A percentile compares a stretch with the other conserved stretches of the same genome.
Evolutionary conservation across 2,797 vertebrate species (phyloP).

Genomic region (Amphiprion clarkii): DNA sequence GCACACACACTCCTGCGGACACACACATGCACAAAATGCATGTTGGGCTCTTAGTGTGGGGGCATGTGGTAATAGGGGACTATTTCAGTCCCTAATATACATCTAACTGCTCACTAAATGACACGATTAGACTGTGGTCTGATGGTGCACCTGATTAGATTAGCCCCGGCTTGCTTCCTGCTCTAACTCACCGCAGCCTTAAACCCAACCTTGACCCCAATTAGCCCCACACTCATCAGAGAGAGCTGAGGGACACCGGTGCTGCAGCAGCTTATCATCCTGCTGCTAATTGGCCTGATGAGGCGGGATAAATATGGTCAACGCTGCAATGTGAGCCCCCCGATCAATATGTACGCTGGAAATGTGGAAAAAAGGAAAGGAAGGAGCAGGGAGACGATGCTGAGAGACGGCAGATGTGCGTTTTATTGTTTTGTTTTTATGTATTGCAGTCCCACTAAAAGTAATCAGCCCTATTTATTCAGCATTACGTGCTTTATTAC

Average conservation of each 20-base stretch:
- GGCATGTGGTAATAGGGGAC: constrained; percentile 63
- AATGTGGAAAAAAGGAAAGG: background rate
- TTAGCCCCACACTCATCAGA: constrained; percentile 81
- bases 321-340: constrained; percentile 33
- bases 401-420: background rate
- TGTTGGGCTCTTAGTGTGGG: constrained; percentile 41
- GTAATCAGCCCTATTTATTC: constrained; percentile 3
- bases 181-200: constrained; percentile 75
- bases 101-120: constrained; percentile 83
- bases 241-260: constrained; percentile 67
- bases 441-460: background rate
- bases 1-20: constrained; percentile 18
- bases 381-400: background rate
- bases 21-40: constrained; percentile 27
- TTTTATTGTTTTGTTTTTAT: constrained; percentile 14
- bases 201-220: constrained; percentile 88
- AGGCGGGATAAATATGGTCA: constrained; percentile 78
- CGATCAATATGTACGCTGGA: constrained; percentile 46
- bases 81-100: constrained; percentile 77
- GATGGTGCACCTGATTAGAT: constrained; percentile 86
- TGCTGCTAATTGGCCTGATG: constrained; percentile 81
- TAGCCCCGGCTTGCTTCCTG: constrained; percentile 74
- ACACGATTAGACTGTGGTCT: constrained; percentile 81
- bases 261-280: constrained; percentile 76
- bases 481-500: constrained; percentile 3